phyloP scores from a whole-genome alignment of 2,113 vertebrate genomes.

The Peromyscus californicus region DNA sequence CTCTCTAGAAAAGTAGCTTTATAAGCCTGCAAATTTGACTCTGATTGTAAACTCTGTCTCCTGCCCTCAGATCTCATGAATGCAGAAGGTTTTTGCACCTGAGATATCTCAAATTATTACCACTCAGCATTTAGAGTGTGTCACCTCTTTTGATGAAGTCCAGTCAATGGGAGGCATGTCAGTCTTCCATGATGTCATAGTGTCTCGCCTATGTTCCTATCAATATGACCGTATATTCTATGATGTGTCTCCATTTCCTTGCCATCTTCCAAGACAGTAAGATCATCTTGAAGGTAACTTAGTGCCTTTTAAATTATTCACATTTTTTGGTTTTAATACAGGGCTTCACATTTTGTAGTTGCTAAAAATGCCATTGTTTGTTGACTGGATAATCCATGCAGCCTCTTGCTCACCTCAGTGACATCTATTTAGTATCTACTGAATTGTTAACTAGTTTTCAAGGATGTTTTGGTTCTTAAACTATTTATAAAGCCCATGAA shows the following conservation, averaged over 20 bases:
- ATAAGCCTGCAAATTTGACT: background rate
- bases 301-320: background rate
- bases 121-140: background rate
- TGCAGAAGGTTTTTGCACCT: background rate
- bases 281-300: background rate
- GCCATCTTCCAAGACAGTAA: background rate
- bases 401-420: background rate
- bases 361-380: background rate
- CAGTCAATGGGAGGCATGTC: background rate
- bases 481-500: constrained; percentile 23
- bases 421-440: background rate
- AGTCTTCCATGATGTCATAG: background rate
- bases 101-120: background rate
- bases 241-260: background rate
- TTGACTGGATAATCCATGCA: background rate
- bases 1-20: background rate
- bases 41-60: background rate
- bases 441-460: background rate
- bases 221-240: background rate
- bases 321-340: background rate
- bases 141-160: background rate
- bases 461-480: constrained; percentile 30
- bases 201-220: background rate
- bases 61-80: background rate
- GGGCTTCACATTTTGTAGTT: background rate